These are phyloP conservation scores for Echiichthys vipera DNA, from an alignment of 2,797 vertebrate genomes.

Conservation along the genomic window DNA sequence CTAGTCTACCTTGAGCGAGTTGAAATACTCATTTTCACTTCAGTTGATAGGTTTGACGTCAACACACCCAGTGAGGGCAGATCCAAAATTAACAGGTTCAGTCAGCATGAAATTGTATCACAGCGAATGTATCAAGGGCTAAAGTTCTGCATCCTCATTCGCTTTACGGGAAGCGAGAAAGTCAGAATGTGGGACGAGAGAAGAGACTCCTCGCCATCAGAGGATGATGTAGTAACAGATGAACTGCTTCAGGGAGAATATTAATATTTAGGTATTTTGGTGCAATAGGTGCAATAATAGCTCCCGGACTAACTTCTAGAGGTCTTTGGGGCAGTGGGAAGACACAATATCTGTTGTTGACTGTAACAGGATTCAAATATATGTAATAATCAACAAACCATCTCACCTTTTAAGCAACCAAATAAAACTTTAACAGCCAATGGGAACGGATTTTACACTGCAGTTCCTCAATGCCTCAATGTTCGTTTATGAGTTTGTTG, in stretches of 20 bases:
- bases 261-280: conserved; percentile 18
- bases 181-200: conserved; percentile 18
- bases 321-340: conserved; percentile 26
- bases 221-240: conserved; percentile 14
- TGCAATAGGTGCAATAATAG: conserved; percentile 19
- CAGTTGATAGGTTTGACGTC: conserved; percentile 21
- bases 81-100: conserved; percentile 28
- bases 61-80: conserved; percentile 8
- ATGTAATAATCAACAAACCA: conserved; percentile 70
- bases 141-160: conserved; percentile 11
- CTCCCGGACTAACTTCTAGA: conserved; percentile 40
- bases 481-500: conserved; percentile 59
- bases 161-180: conserved; percentile 13
- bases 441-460: conserved; percentile 17
- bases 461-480: conserved; percentile 45
- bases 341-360: conserved; percentile 30
- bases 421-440: conserved; percentile 51
- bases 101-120: conserved; percentile 26
- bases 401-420: conserved; percentile 51
- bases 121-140: conserved; percentile 1
- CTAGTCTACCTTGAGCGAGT: conserved; percentile 19
- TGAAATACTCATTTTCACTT: conserved; percentile 26
- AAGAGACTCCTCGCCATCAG: conserved; percentile 9
- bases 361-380: conserved; percentile 59
- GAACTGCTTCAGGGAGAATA: conserved; percentile 16